These are phyloP conservation scores for Ranitomeya imitator DNA, from an alignment of 2,113 vertebrate species.

Conservation along the genomic window DNA sequence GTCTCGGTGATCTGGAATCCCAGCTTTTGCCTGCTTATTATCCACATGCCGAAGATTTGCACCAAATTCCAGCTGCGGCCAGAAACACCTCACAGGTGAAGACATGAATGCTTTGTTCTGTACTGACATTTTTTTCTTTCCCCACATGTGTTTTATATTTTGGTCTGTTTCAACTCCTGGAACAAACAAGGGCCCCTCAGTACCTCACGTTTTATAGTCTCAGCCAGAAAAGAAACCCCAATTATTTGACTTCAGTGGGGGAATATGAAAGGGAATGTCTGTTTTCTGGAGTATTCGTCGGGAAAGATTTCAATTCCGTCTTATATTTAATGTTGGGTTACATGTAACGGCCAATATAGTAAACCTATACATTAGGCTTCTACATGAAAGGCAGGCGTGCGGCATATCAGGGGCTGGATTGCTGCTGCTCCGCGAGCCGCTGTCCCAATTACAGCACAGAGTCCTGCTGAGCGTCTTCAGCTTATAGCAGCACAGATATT, in stretches of 20 bases:
- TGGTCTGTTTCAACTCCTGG: conserved; percentile 16
- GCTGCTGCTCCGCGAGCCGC: no score
- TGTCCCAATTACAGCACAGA: no score
- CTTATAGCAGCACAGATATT: no score
- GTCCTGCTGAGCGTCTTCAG: no score
- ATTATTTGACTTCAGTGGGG: background rate
- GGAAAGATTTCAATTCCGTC: background rate
- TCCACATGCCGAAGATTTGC: conserved; percentile 50
- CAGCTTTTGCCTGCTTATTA: conserved; percentile 49
- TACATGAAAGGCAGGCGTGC: background rate
- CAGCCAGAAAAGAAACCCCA: background rate
- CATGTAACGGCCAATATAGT: background rate
- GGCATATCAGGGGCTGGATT: no score
- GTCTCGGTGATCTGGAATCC: conserved; percentile 68
- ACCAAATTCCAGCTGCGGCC: conserved; percentile 32
- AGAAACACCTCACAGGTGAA: conserved; percentile 69
- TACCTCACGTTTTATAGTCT: conserved; percentile 33
- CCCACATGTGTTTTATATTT: conserved; percentile 51
- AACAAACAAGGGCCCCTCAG: conserved; percentile 30
- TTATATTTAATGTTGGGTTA: background rate
- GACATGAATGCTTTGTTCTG: conserved; percentile 35
- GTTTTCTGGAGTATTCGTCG: background rate
- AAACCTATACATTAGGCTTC: background rate
- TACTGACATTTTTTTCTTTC: background rate
- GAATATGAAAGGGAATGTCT: conserved; percentile 22